phyloP scores from a whole-genome alignment of 2,888 invertebrate species.

The Diaperis boleti region DNA sequence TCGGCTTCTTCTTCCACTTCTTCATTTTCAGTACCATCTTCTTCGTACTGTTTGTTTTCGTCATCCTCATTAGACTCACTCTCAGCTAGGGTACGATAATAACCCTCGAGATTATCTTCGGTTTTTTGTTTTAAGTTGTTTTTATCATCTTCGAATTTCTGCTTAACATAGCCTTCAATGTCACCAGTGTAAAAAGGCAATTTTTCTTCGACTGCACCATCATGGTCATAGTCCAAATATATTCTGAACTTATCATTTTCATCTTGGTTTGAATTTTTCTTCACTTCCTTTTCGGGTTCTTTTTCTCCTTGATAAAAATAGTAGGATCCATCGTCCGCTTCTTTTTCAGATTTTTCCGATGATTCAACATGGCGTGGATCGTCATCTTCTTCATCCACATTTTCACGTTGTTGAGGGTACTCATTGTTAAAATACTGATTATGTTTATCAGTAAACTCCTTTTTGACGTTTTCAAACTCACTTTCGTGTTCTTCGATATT shows the following conservation, averaged over 20 bases:
- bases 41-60: slow-evolving; percentile 40
- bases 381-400: too few species aligned
- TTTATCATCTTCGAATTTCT: slow-evolving; percentile 26
- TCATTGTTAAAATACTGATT: background rate
- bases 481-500: slow-evolving; percentile 27
- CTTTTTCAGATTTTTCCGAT: slow-evolving; percentile 33
- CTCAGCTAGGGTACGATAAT: slow-evolving; percentile 18
- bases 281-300: slow-evolving; percentile 34
- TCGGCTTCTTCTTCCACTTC: slow-evolving; percentile 43
- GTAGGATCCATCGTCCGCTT: slow-evolving; percentile 27
- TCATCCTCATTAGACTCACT: slow-evolving; percentile 10
- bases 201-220: slow-evolving; percentile 15
- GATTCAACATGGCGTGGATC: slow-evolving; percentile 7
- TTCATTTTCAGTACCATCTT: slow-evolving; percentile 23
- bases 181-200: slow-evolving; percentile 33
- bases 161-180: slow-evolving; percentile 30
- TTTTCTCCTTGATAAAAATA: slow-evolving; percentile 33
- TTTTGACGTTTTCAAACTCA: slow-evolving; percentile 18
- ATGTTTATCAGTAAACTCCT: slow-evolving; percentile 19
- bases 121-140: slow-evolving; percentile 26
- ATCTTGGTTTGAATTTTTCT: slow-evolving; percentile 37
- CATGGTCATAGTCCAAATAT: slow-evolving; percentile 27
- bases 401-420: too few species aligned
- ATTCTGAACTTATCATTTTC: slow-evolving; percentile 34
- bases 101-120: slow-evolving; percentile 27